Evolutionary conservation across 2,888 invertebrate species (phyloP).

Genomic region (Ichneumon xanthorius): DNA sequence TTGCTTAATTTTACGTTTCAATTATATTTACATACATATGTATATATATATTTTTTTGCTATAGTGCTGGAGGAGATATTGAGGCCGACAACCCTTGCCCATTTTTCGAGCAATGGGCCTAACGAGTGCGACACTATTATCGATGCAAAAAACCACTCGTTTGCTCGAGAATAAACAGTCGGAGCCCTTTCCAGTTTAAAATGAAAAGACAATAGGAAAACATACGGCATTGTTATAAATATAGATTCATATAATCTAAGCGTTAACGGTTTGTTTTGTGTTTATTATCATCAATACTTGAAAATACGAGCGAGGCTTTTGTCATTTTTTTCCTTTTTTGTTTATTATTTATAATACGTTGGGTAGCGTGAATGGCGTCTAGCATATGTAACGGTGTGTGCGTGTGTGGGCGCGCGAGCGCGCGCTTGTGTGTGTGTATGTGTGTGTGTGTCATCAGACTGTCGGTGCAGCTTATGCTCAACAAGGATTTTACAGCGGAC

Average conservation of each 20-base stretch:
- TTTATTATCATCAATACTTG: slow-evolving; percentile 77
- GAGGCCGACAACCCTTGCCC: slow-evolving; percentile 6
- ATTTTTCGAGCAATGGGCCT: slow-evolving; percentile 49
- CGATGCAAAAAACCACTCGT: slow-evolving; percentile 19
- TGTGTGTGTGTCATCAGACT: slow-evolving; percentile 41
- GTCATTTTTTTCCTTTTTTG: slow-evolving; percentile 62
- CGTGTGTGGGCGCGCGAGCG: slow-evolving; percentile 6
- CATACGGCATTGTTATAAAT: slow-evolving; percentile 36
- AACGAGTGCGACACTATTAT: slow-evolving; percentile 26
- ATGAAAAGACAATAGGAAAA: slow-evolving; percentile 29
- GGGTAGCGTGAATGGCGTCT: slow-evolving; percentile 62
- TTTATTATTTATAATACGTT: slow-evolving; percentile 57
- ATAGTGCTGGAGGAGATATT: slow-evolving; percentile 41
- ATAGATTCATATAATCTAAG: slow-evolving; percentile 73
- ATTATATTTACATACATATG: slow-evolving; percentile 51
- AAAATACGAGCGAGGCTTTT: slow-evolving; percentile 82
- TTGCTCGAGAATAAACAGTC: slow-evolving; percentile 37
- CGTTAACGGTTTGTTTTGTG: slow-evolving; percentile 72
- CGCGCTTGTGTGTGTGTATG: background rate
- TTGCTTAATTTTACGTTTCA: slow-evolving; percentile 47
- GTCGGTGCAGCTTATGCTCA: slow-evolving; percentile 27
- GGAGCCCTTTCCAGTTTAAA: background rate
- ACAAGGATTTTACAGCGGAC: slow-evolving; percentile 12
- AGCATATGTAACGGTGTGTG: slow-evolving; percentile 32
- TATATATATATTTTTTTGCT: background rate